Evolutionary conservation across 2,888 invertebrate genomes (phyloP).

Genomic region (Drosophila nigricruria): DNA sequence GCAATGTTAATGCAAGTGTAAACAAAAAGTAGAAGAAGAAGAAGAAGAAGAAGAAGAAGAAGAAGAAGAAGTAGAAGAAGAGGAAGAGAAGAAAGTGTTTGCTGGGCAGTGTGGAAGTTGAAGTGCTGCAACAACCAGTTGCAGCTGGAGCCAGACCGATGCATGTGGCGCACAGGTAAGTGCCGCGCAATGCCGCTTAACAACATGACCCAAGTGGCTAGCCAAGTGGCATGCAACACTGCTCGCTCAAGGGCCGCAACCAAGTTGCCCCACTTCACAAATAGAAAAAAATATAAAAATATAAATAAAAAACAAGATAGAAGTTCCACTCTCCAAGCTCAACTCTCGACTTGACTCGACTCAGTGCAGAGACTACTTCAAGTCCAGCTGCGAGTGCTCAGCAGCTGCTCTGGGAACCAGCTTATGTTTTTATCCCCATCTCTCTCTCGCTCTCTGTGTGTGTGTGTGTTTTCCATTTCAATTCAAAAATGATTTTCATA

Average conservation of each 20-base stretch:
- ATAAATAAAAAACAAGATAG: no score
- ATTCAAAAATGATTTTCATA: constrained; percentile 9
- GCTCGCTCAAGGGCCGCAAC: constrained; percentile 1
- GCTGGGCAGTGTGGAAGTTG: constrained; percentile 3
- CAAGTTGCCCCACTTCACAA: constrained; percentile 2
- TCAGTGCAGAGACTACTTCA: neutral
- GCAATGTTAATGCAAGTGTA: constrained; percentile 13
- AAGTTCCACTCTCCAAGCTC: neutral
- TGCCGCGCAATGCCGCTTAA: constrained; percentile 10
- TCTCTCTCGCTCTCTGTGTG: neutral
- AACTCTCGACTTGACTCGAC: neutral
- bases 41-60: neutral
- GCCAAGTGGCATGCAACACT: constrained; percentile 8
- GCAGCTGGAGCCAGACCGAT: constrained; percentile 11
- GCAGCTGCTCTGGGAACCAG: neutral
- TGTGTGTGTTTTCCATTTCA: neutral
- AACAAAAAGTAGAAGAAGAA: neutral
- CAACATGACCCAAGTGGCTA: constrained; percentile 3
- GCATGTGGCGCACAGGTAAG: constrained; percentile 22
- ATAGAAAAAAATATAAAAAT: neutral
- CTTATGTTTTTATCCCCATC: neutral
- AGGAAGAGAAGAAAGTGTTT: neutral
- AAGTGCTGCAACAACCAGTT: constrained; percentile 9
- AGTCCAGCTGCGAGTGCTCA: neutral
- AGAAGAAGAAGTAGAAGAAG: neutral